Base-by-base conservation (phyloP, 2,888 invertebrate genomes). In the Synanthedon formicaeformis region DNA sequence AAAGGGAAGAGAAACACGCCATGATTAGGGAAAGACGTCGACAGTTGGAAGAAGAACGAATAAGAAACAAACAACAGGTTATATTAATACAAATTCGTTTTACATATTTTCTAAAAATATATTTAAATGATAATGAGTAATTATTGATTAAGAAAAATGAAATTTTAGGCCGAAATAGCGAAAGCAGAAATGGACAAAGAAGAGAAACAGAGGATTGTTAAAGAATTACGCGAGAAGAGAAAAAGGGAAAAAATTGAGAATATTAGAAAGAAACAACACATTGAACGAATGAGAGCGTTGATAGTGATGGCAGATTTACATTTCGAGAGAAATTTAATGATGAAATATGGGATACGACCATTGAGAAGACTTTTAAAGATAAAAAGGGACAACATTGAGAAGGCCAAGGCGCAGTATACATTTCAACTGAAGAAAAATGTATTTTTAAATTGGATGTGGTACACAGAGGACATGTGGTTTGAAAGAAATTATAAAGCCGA, bases 141-240 rank as follows among this genome's bases (percentile, higher is more conserved):
- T 16, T 45, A 45, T 45, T 12, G 4, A 41, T 41, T 13, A n/a
- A 45, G n/a, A 13, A 45, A 45, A n/a, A 13, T 13, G 11, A 27
- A 50, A 40, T 71, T 72, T 23, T 50, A 88, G 88, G 80, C 78
- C 50, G 85, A 86, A 61, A 56, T 88, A 58, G 82, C 85, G 14
- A 88, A 86, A 66, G 83, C 86, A 55, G 83, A 84, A 71, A 79
- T 89, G 74, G 89, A 91, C 55, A 91, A 91, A 66, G 91, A 91
- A 73, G 89, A 90, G 50, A 90, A 91, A 69, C 79, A 81, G 16
- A 84, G 89, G 65, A 84, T 89, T 53, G 84, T 90, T 6, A 88
- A 90, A 65, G 90, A 91, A 55, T 82, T 92, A 41, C 90, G 89
- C 63, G 90, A 92, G 57, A 91, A 89, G 64, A 82, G 90, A 16